phyloP scores from a whole-genome alignment of 2,888 invertebrate species.

The Xestia ashworthii region DNA sequence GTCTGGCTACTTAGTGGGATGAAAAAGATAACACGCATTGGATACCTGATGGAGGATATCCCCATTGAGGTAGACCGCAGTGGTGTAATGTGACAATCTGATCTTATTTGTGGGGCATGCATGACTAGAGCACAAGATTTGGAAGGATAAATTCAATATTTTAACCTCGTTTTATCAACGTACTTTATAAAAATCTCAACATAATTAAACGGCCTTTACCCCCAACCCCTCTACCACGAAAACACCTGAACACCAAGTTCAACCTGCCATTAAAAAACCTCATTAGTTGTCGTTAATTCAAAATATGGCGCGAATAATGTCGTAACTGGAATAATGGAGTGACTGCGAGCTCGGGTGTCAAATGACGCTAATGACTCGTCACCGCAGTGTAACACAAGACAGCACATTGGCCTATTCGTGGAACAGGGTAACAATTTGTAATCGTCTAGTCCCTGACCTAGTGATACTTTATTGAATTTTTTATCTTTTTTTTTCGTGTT shows the following conservation, averaged over 20 bases:
- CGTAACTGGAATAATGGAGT: conserved; percentile 44
- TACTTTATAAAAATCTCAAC: conserved; percentile 15
- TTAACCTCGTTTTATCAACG: too few species aligned
- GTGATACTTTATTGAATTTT: neutral
- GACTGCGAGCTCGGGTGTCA: conserved; percentile 48
- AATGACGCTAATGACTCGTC: conserved; percentile 60
- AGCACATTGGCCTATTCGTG: conserved; percentile 42
- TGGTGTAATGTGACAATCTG: too few species aligned
- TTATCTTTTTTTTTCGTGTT: neutral
- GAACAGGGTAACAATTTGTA: conserved; percentile 21
- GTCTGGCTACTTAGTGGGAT: too few species aligned
- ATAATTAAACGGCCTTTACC: conserved; percentile 20
- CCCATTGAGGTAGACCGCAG: too few species aligned
- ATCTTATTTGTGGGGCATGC: too few species aligned
- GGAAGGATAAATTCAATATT: too few species aligned
- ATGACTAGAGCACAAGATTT: too few species aligned
- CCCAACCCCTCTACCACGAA: conserved; percentile 13
- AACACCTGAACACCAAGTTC: conserved; percentile 42
- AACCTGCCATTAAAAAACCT: conserved; percentile 50
- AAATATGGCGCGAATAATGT: conserved; percentile 61
- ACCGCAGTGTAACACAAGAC: conserved; percentile 57
- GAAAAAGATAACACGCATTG: too few species aligned
- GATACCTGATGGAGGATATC: too few species aligned
- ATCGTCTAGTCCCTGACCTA: neutral
- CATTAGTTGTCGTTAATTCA: conserved; percentile 53